These are phyloP conservation scores for Syngnathus floridae DNA, from an alignment of 2,113 vertebrate species.

Conservation along the genomic window DNA sequence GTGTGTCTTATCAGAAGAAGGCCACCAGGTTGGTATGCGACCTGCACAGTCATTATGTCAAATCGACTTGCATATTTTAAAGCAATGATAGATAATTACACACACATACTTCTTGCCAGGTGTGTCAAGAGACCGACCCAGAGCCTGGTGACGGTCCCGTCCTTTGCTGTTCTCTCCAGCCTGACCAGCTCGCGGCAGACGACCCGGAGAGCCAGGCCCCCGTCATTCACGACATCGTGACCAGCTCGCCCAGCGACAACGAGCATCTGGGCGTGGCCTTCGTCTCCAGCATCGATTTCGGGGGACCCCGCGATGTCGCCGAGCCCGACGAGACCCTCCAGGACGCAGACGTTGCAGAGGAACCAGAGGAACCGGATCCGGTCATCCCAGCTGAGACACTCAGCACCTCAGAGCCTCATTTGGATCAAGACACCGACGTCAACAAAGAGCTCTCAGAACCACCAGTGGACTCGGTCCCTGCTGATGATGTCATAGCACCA, in stretches of 20 bases:
- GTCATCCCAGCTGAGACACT: slow-evolving; percentile 43
- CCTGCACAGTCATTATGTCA: not conserved
- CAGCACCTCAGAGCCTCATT: slow-evolving; percentile 2
- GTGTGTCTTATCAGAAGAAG: slow-evolving; percentile 66
- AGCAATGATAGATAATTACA: not conserved
- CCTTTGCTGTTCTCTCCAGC: slow-evolving; percentile 39
- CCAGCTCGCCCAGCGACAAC: slow-evolving; percentile 68
- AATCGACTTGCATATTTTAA: too few relatives aligned
- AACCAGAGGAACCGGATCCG: slow-evolving; percentile 17
- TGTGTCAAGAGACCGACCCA: slow-evolving; percentile 70
- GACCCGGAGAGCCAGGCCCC: slow-evolving; percentile 68
- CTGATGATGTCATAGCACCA: slow-evolving; percentile 15
- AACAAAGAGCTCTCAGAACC: not conserved
- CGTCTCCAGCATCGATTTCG: slow-evolving; percentile 55
- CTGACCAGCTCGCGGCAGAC: slow-evolving; percentile 16
- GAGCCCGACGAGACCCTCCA: slow-evolving; percentile 31
- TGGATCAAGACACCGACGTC: slow-evolving; percentile 26
- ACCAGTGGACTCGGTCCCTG: slow-evolving; percentile 10
- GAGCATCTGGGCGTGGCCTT: slow-evolving; percentile 62
- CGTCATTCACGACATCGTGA: slow-evolving; percentile 67
- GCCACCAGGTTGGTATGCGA: slow-evolving; percentile 64
- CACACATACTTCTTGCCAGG: slow-evolving; percentile 37
- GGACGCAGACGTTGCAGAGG: slow-evolving; percentile 11
- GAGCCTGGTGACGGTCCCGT: slow-evolving; percentile 51
- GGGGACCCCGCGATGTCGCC: slow-evolving; percentile 36